phyloP scores from a whole-genome alignment of 2,113 vertebrate genomes.

The Axis porcinus region DNA sequence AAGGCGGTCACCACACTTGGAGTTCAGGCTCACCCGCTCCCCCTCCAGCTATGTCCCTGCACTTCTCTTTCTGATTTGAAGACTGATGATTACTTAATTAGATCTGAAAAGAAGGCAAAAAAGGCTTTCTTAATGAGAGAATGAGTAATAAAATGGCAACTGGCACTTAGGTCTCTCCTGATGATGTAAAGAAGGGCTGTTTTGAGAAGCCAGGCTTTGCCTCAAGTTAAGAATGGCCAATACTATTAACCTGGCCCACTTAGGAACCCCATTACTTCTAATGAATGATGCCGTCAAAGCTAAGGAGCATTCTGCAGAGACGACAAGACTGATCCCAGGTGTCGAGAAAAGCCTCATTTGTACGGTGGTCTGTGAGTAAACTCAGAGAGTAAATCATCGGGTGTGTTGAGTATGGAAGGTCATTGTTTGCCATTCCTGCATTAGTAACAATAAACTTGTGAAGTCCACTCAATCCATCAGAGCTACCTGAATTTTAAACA shows the following conservation, averaged over 20 bases:
- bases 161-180: not conserved
- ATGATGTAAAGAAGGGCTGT: not conserved
- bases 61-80: not conserved
- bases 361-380: slow-evolving; percentile 76
- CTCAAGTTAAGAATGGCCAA: slow-evolving; percentile 61
- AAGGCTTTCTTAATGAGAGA: not conserved
- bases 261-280: slow-evolving; percentile 60
- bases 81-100: not conserved
- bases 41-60: not conserved
- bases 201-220: not conserved
- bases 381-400: slow-evolving; percentile 78
- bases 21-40: not conserved
- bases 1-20: not conserved
- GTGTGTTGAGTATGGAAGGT: slow-evolving; percentile 74
- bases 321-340: slow-evolving; percentile 75
- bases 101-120: not conserved
- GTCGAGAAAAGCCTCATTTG: slow-evolving; percentile 75
- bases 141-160: not conserved
- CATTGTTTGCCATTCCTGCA: slow-evolving; percentile 79
- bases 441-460: slow-evolving; percentile 78
- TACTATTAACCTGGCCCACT: slow-evolving; percentile 39
- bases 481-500: slow-evolving; percentile 88
- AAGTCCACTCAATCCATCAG: slow-evolving; percentile 76
- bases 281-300: slow-evolving; percentile 75
- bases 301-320: slow-evolving; percentile 68